Percentiles rank a stretch among this genome's conserved stretches.
Conservation (phyloP, 2,888 invertebrate species). For the Andrena haemorrhoa region DNA sequence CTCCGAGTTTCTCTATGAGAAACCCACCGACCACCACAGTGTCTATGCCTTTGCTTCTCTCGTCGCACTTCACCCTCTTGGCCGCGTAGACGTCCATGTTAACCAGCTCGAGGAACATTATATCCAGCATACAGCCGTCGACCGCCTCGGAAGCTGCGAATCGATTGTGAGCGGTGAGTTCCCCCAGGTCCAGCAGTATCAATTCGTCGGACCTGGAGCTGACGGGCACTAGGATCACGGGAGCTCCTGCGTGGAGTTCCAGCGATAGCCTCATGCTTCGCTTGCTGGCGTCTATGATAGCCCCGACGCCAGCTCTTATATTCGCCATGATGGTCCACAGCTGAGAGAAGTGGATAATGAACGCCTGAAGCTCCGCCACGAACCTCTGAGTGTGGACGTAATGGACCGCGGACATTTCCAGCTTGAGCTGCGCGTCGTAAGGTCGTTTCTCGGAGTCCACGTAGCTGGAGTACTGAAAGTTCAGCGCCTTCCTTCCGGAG, state of each 20-base stretch:
- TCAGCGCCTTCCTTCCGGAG: slow-evolving; percentile 92
- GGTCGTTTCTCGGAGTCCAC: slow-evolving; percentile 75
- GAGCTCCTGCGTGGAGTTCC: slow-evolving; percentile 90
- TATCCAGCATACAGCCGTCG: slow-evolving; percentile 89
- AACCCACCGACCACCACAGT: slow-evolving; percentile 85
- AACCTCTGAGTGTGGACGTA: slow-evolving; percentile 98
- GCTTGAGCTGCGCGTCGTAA: slow-evolving; percentile 89
- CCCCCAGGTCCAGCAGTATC: slow-evolving; percentile 93
- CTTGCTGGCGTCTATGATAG: slow-evolving; percentile 83
- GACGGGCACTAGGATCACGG: slow-evolving; percentile 94
- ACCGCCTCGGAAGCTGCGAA: slow-evolving; percentile 89
- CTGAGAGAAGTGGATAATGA: slow-evolving; percentile 93
- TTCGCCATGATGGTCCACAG: slow-evolving; percentile 91
- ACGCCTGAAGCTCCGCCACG: slow-evolving; percentile 94
- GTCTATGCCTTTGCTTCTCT: slow-evolving; percentile 67
- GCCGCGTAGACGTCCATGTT: slow-evolving; percentile 93
- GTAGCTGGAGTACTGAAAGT: slow-evolving; percentile 90
- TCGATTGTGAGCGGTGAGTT: slow-evolving; percentile 91
- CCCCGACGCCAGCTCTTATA: slow-evolving; percentile 88
- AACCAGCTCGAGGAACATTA: slow-evolving; percentile 90
- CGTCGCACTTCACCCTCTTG: slow-evolving; percentile 81
- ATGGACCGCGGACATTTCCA: slow-evolving; percentile 96
- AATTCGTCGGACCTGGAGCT: slow-evolving; percentile 92
- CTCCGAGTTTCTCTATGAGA: slow-evolving; percentile 86
- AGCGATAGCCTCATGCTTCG: slow-evolving; percentile 86